phyloP scores from a whole-genome alignment of 2,888 invertebrate genomes.

The Sinotaia quadrata region DNA sequence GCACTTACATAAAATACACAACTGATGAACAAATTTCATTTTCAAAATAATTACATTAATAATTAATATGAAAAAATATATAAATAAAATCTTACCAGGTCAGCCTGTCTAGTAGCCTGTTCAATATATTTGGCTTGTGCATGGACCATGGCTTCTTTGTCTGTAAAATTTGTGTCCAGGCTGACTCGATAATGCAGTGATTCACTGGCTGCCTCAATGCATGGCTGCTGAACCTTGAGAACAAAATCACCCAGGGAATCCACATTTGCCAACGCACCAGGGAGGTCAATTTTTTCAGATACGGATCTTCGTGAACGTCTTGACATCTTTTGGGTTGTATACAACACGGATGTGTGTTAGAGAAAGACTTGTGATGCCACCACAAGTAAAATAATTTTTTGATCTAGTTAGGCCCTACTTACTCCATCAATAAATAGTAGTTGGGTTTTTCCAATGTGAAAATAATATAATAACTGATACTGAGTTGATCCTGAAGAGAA shows the following conservation, averaged over 20 bases:
- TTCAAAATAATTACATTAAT: too few species aligned
- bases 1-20: too few species aligned
- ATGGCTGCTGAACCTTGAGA: slow-evolving; percentile 97
- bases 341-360: not conserved
- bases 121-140: slow-evolving; percentile 99
- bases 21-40: too few species aligned
- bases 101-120: slow-evolving; percentile 98
- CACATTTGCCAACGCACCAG: slow-evolving; percentile 95
- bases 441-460: too few species aligned
- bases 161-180: slow-evolving; percentile 99
- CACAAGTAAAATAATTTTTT: not conserved
- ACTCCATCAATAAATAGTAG: too few species aligned
- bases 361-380: not conserved
- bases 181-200: slow-evolving; percentile 87
- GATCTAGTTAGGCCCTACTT: too few species aligned
- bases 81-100: slow-evolving; percentile 82
- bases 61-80: too few species aligned
- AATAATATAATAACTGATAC: too few species aligned
- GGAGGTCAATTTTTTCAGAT: slow-evolving; percentile 84
- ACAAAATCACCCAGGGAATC: slow-evolving; percentile 96
- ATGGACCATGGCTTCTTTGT: slow-evolving; percentile 97
- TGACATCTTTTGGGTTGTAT: slow-evolving; percentile 22
- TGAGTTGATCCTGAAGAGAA: too few species aligned
- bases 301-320: too few species aligned
- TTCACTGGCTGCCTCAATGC: slow-evolving; percentile 96